Percentiles rank a stretch among this genome's conserved stretches.
Evolutionary conservation across 53 echinoderm and acorn worm species (phyloP).

Genomic region (Apostichopus leukothele): DNA sequence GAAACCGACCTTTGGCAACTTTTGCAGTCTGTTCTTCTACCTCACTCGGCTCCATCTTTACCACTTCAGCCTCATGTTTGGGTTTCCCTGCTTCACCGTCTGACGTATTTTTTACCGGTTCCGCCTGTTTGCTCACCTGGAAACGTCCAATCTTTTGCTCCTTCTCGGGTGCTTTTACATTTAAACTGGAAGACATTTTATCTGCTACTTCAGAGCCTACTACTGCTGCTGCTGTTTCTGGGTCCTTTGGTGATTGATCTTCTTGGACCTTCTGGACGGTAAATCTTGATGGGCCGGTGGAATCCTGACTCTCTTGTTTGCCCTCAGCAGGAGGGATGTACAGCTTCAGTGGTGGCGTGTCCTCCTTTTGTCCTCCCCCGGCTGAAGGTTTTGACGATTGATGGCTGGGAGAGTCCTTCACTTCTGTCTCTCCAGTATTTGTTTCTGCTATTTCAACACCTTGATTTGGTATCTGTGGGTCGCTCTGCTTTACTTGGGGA

Average conservation of each 20-base stretch:
- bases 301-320: background rate
- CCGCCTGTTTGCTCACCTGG: conserved; percentile 68
- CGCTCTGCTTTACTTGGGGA: background rate
- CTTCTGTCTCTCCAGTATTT: background rate
- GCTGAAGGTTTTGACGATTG: background rate
- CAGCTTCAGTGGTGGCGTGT: conserved; percentile 11
- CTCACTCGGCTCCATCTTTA: background rate
- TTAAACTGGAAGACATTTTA: conserved; percentile 27
- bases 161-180: background rate
- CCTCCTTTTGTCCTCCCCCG: conserved; percentile 2
- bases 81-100: background rate
- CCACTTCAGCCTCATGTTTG: conserved; percentile 35
- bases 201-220: background rate
- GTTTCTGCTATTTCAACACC: background rate
- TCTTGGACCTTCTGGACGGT: conserved; percentile 44
- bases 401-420: conserved; percentile 28
- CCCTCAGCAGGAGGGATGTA: background rate
- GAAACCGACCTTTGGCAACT: conserved; percentile 26
- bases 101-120: conserved; percentile 22
- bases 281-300: conserved; percentile 21
- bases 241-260: background rate
- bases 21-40: background rate
- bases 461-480: conserved; percentile 3
- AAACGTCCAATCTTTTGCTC: conserved; percentile 64
- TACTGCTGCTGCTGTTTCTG: background rate